Conservation (phyloP, 92 coral and sea anemone species). For the Parazoanthus swiftii region DNA sequence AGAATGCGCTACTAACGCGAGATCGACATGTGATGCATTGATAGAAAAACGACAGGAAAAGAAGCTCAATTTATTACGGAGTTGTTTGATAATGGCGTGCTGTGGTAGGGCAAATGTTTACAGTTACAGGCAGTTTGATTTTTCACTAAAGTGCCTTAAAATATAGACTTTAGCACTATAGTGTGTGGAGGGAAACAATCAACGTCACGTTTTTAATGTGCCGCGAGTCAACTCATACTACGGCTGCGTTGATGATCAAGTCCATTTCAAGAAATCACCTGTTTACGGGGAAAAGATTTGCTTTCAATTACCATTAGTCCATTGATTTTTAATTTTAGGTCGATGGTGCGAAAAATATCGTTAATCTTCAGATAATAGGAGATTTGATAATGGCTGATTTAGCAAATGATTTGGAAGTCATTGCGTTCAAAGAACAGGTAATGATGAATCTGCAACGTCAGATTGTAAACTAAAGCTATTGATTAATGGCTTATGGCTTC, state of each 20-base stretch:
- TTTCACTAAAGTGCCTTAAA: background rate
- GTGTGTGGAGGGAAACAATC: background rate
- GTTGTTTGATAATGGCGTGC: conserved; percentile 14
- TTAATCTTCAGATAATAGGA: background rate
- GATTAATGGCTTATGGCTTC: background rate
- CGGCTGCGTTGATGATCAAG: background rate
- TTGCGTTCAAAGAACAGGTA: background rate
- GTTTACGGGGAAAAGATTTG: background rate
- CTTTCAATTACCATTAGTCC: background rate
- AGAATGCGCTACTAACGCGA: background rate
- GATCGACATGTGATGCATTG: background rate
- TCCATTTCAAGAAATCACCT: background rate
- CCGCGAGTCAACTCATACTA: background rate
- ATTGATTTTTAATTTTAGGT: background rate
- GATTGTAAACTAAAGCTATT: background rate
- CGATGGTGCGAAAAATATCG: background rate
- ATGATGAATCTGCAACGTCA: background rate
- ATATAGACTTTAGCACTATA: background rate
- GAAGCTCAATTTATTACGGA: background rate
- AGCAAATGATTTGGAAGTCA: background rate
- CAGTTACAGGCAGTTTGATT: background rate
- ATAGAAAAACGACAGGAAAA: conserved; percentile 4
- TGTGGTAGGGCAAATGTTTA: background rate
- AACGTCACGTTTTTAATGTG: background rate
- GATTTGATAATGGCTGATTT: background rate